Evolutionary conservation across 2,113 vertebrate genomes (phyloP).

Genomic region (Tachycineta bicolor): DNA sequence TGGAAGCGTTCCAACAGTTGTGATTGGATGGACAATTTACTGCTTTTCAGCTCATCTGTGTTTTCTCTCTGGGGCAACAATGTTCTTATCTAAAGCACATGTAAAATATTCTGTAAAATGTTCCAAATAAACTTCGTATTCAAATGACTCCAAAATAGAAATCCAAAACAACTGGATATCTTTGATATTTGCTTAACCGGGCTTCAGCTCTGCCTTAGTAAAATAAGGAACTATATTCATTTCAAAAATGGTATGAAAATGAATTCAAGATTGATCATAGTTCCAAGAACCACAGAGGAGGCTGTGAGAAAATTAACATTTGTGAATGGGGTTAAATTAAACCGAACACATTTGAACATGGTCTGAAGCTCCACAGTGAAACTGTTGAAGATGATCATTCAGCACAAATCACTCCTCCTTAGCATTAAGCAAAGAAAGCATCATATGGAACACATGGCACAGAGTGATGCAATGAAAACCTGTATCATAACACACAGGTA

Average conservation of each 20-base stretch:
- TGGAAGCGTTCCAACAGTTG: neutral
- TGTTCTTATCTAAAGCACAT: neutral
- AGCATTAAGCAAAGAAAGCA: neutral
- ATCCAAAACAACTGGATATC: neutral
- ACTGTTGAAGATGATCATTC: neutral
- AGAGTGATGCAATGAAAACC: neutral
- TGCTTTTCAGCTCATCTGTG: neutral
- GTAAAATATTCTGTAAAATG: neutral
- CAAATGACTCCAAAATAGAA: neutral
- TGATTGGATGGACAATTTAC: neutral
- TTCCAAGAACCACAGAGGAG: neutral
- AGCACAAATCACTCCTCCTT: neutral
- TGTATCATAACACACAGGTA: neutral
- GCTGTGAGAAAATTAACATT: neutral
- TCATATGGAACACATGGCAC: neutral
- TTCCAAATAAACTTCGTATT: neutral
- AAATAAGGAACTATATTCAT: neutral
- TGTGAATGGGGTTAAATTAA: neutral
- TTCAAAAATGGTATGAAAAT: neutral
- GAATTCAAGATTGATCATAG: neutral
- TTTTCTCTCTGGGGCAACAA: neutral
- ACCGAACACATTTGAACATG: neutral
- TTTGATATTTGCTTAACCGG: neutral
- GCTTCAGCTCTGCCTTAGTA: neutral
- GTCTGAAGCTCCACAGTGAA: neutral